These are phyloP conservation scores for Petrolisthes cinctipes DNA, from an alignment of 2,888 invertebrate genomes.

Conservation along the genomic window DNA sequence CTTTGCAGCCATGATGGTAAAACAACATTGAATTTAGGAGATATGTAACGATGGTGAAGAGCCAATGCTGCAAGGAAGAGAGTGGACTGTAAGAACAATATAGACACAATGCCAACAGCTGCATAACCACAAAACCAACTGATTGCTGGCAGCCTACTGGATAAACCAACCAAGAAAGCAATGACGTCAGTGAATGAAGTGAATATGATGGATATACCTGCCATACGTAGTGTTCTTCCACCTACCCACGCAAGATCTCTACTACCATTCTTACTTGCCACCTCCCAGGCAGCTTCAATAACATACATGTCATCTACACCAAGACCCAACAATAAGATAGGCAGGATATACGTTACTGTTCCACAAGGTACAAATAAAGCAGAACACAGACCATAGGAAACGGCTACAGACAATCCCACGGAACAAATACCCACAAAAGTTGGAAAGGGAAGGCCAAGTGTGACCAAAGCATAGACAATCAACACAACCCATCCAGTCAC, in stretches of 20 bases:
- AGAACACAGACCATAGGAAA: slow-evolving; percentile 81
- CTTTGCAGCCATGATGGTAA: slow-evolving; percentile 66
- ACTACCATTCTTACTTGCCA: slow-evolving; percentile 67
- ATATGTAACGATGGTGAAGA: slow-evolving; percentile 74
- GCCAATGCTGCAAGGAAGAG: slow-evolving; percentile 84
- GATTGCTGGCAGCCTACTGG: slow-evolving; percentile 83
- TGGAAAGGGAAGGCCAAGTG: slow-evolving; percentile 75
- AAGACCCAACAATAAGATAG: slow-evolving; percentile 84
- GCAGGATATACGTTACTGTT: slow-evolving; percentile 84
- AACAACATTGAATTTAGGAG: not conserved
- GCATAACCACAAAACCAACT: slow-evolving; percentile 87
- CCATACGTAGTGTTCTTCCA: slow-evolving; percentile 81
- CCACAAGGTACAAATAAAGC: slow-evolving; percentile 81
- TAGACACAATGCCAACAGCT: slow-evolving; percentile 81
- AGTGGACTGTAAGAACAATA: slow-evolving; percentile 82
- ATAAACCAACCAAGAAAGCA: slow-evolving; percentile 83
- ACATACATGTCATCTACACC: slow-evolving; percentile 88
- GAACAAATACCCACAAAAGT: slow-evolving; percentile 75
- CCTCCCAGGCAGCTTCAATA: slow-evolving; percentile 84
- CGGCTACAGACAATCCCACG: slow-evolving; percentile 81
- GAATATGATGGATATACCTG: slow-evolving; percentile 85
- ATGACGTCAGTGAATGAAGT: slow-evolving; percentile 86
- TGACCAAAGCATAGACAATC: slow-evolving; percentile 80
- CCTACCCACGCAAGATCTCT: slow-evolving; percentile 71
- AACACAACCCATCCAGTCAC: slow-evolving; percentile 79